phyloP scores from a whole-genome alignment of 2,797 vertebrate species.

The Rhodeus uyekii region DNA sequence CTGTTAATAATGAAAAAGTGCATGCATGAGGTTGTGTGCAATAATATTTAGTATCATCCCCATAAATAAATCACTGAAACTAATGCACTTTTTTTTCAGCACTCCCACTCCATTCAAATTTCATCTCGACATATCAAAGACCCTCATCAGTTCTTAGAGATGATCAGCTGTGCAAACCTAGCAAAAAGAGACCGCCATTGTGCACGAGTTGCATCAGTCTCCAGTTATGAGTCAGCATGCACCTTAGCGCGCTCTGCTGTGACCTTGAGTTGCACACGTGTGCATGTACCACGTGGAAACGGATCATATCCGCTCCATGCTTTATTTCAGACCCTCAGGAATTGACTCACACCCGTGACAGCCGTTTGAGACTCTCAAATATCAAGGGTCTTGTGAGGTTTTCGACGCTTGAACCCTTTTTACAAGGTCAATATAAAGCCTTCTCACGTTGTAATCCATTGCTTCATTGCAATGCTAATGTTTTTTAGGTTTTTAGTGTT shows the following conservation, averaged over 20 bases:
- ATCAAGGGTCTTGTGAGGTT: constrained; percentile 1
- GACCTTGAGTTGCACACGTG: constrained; percentile 55
- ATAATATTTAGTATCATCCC: background rate
- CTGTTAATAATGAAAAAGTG: background rate
- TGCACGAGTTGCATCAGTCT: constrained; percentile 75
- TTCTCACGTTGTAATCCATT: background rate
- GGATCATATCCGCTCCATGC: constrained; percentile 44
- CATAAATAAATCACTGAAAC: background rate
- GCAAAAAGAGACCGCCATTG: constrained; percentile 41
- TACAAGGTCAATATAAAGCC: constrained; percentile 16
- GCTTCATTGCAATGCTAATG: background rate
- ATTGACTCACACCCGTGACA: background rate
- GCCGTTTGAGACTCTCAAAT: background rate
- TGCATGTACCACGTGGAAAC: constrained; percentile 31
- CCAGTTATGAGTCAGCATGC: constrained; percentile 81
- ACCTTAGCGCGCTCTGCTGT: constrained; percentile 73
- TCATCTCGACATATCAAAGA: background rate
- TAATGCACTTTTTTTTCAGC: background rate
- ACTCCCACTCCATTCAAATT: background rate
- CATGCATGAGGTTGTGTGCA: background rate
- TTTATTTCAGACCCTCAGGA: constrained; percentile 26
- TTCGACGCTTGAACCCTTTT: background rate
- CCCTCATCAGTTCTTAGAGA: background rate
- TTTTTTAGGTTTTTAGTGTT: background rate
- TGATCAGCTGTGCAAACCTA: background rate